Conservation (phyloP, 2,113 vertebrate species). For the Synodontis membranacea region DNA sequence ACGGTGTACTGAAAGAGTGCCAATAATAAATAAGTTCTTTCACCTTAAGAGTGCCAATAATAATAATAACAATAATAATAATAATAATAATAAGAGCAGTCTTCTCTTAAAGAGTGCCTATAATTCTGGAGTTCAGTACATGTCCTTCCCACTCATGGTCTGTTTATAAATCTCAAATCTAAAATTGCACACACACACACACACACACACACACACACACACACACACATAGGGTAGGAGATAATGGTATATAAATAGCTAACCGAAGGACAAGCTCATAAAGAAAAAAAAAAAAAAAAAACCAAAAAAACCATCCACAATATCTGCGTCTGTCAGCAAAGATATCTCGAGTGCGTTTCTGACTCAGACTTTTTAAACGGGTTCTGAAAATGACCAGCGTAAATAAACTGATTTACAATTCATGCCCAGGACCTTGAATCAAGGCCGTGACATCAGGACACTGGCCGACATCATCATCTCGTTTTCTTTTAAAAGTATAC, state of each 20-base stretch:
- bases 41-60: not conserved
- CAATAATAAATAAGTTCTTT: not conserved
- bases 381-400: not conserved
- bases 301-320: not conserved
- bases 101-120: conserved; percentile 2
- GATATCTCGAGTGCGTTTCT: not conserved
- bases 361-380: not conserved
- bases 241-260: not conserved
- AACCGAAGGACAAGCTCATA: not conserved
- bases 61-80: no score
- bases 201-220: not conserved
- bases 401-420: no score
- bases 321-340: not conserved
- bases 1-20: not conserved
- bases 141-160: not conserved
- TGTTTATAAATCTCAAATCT: conserved; percentile 9
- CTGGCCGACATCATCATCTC: no score
- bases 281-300: no score
- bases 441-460: not conserved
- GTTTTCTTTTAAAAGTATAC: not conserved
- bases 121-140: not conserved
- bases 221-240: not conserved
- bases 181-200: conserved; percentile 1
- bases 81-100: not conserved
- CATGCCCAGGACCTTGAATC: not conserved